phyloP scores from a whole-genome alignment of 1,140 invertebrate genomes.

The Holcopasites calliopsidis region DNA sequence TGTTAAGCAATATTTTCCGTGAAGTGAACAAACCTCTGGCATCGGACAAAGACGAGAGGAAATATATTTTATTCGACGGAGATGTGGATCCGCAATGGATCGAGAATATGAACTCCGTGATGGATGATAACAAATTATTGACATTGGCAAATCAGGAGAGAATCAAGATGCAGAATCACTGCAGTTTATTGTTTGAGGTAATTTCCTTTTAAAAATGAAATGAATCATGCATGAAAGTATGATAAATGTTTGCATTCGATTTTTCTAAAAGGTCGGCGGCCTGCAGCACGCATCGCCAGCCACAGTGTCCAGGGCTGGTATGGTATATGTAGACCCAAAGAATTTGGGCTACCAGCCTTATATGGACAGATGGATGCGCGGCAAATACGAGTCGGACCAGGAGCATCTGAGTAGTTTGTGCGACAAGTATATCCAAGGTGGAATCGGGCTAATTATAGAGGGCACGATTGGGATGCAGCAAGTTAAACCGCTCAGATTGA shows the following conservation, averaged over 20 bases:
- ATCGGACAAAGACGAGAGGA: slow-evolving; percentile 84
- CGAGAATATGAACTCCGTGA: slow-evolving; percentile 97
- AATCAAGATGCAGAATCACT: slow-evolving; percentile 90
- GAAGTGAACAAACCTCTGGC: slow-evolving; percentile 91
- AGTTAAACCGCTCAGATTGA: slow-evolving; percentile 87
- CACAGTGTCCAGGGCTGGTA: slow-evolving; percentile 93
- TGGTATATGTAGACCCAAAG: slow-evolving; percentile 96
- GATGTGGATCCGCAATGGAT: slow-evolving; percentile 97
- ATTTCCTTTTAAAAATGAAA: not conserved
- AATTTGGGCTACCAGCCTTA: slow-evolving; percentile 92
- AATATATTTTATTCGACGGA: slow-evolving; percentile 94
- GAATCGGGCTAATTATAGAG: slow-evolving; percentile 88
- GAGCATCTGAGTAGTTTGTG: slow-evolving; percentile 82
- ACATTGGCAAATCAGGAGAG: slow-evolving; percentile 95
- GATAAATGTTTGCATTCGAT: not conserved
- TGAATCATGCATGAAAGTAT: too few relatives aligned
- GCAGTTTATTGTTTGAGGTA: slow-evolving; percentile 93
- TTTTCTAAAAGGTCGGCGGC: slow-evolving; percentile 85
- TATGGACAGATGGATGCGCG: slow-evolving; percentile 87
- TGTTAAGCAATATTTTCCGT: slow-evolving; percentile 93
- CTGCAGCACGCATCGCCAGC: slow-evolving; percentile 94
- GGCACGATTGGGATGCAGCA: slow-evolving; percentile 86
- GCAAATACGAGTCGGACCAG: slow-evolving; percentile 78
- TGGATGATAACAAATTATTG: slow-evolving; percentile 95
- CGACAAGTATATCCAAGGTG: slow-evolving; percentile 86